Base-by-base conservation (phyloP, 2,797 vertebrate genomes). In the Trachurus trachurus region DNA sequence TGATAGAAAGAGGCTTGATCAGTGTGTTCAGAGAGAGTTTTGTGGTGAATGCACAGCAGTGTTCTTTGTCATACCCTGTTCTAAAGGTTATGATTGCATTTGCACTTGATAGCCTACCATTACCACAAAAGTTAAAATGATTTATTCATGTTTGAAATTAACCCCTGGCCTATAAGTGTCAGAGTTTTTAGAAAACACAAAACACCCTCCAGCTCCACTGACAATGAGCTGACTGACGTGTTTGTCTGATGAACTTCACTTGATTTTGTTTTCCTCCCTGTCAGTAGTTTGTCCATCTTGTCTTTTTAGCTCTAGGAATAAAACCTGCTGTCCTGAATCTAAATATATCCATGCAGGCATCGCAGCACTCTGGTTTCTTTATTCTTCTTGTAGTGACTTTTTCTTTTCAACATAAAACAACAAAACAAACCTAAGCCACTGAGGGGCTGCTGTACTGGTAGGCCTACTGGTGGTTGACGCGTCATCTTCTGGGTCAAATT, bases 281-380 rank as follows among this genome's bases (percentile, higher is more conserved):
- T 81, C 81, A 74, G 19, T 62, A 22, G 31, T 76, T 60, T 67
- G 68, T 71, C 65, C 63, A 31, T 81, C 44, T 59, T 21, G 61
- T 54, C 57, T 5, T 74, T 52, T 31, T 58, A 21, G 12, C 22
- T 17, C 15, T 65, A 9, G 57, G 40, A 74, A 59, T 66, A 22
- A 50, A 47, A 56, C n/a, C 26, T 4, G 10, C 58, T 22, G 31
- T 50, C 47, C 66, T 74, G 80, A 78, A 83, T 78, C 34, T 22
- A 16, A 78, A 78, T 45, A 21, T 45, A 21, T 1, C 16, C 40
- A 6, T 0, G 31, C 11, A 21, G 6, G 12, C 17, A 39, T 77
- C 57, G 39, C 6, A 54, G 2, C 4, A 11, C 50, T n/a, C 9
- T 4, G 1, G 9, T 58, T 61, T 26, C 21, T 16, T 66, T 57